Conservation (phyloP, 2,888 invertebrate species). For the Drosophila diplacantha region DNA sequence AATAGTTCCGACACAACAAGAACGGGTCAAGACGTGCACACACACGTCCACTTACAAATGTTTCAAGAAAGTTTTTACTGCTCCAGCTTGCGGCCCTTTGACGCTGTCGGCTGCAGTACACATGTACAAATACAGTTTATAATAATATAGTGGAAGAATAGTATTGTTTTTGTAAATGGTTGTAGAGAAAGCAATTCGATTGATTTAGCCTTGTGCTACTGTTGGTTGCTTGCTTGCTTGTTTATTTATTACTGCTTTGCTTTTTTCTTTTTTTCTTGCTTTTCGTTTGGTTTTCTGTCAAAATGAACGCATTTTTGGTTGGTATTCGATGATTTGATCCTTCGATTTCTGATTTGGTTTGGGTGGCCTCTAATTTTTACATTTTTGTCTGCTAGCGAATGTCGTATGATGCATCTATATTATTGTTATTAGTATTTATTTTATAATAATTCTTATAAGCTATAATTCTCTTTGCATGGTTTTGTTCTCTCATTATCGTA, state of each 20-base stretch:
- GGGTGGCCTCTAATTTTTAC: slow-evolving; percentile 59
- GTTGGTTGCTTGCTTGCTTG: slow-evolving; percentile 46
- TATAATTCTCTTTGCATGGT: slow-evolving; percentile 76
- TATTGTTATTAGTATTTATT: slow-evolving; percentile 63
- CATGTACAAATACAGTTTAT: slow-evolving; percentile 72
- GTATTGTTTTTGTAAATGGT: slow-evolving; percentile 56
- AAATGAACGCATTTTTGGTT: slow-evolving; percentile 69
- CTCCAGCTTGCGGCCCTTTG: slow-evolving; percentile 77
- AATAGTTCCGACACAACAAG: slow-evolving; percentile 51
- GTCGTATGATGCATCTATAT: slow-evolving; percentile 68
- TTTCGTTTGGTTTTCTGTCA: slow-evolving; percentile 45
- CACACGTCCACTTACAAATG: slow-evolving; percentile 77
- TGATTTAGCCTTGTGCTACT: slow-evolving; percentile 55
- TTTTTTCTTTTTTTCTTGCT: slow-evolving; percentile 10
- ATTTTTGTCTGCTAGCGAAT: slow-evolving; percentile 68
- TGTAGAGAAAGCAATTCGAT: slow-evolving; percentile 73
- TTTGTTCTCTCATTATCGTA: slow-evolving; percentile 69
- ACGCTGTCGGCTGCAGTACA: slow-evolving; percentile 76
- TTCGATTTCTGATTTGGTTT: slow-evolving; percentile 31
- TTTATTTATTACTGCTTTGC: slow-evolving; percentile 36
- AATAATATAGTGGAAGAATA: slow-evolving; percentile 70
- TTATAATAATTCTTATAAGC: slow-evolving; percentile 73
- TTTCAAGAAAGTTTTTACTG: slow-evolving; percentile 77
- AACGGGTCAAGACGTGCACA: slow-evolving; percentile 46
- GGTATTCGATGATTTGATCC: slow-evolving; percentile 54